Conservation (phyloP, 2,888 invertebrate species). For the Netelia fuscicornis region DNA sequence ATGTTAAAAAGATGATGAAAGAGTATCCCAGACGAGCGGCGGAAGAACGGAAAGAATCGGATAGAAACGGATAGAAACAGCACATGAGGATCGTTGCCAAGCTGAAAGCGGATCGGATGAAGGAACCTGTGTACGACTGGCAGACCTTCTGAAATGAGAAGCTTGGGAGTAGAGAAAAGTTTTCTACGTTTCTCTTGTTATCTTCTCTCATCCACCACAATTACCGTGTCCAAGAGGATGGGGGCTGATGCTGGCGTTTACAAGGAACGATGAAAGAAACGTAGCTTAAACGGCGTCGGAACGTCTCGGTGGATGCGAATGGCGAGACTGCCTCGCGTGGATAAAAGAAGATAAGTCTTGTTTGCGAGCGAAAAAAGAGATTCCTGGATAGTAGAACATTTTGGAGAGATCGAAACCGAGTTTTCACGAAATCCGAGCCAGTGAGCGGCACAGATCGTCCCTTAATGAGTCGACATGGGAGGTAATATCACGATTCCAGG, state of each 20-base stretch:
- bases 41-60: constrained; percentile 41
- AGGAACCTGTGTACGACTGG: constrained; percentile 36
- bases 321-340: constrained; percentile 41
- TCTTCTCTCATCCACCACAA: constrained; percentile 51
- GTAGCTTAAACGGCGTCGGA: constrained; percentile 56
- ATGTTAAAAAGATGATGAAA: constrained; percentile 32
- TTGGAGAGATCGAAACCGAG: constrained; percentile 10
- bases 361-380: constrained; percentile 42
- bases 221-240: constrained; percentile 30
- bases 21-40: constrained; percentile 22
- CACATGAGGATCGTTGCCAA: constrained; percentile 51
- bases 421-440: neutral
- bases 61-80: constrained; percentile 34
- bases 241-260: constrained; percentile 32
- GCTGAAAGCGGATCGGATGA: constrained; percentile 21
- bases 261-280: constrained; percentile 43
- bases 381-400: constrained; percentile 27
- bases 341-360: constrained; percentile 47
- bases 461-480: constrained; percentile 20
- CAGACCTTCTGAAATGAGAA: constrained; percentile 48
- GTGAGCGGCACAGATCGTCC: constrained; percentile 9
- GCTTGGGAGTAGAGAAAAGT: constrained; percentile 54
- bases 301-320: constrained; percentile 53
- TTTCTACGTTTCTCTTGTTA: constrained; percentile 58
- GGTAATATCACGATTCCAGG: constrained; percentile 37